Base-by-base conservation (phyloP, 2,888 invertebrate species). In the Sphaeridia pumilis region DNA sequence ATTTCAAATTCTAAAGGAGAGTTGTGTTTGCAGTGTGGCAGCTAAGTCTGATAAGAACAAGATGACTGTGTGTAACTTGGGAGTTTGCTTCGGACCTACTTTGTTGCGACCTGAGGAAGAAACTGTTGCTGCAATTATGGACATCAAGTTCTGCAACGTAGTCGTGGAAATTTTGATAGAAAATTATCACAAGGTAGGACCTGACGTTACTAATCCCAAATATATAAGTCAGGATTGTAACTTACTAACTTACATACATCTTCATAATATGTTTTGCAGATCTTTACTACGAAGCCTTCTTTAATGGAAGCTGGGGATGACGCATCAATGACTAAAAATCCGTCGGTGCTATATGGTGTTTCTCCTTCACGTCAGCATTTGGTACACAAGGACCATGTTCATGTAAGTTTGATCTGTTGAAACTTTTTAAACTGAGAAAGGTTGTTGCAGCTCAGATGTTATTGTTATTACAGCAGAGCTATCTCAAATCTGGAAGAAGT, bases 121-220 rank as follows among this genome's bases (percentile, higher is more conserved):
- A 75, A 90, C 94, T 7, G 89, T 98, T 56, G 94, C 97, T 54
- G 90, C 94, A 69, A 95, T 98, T 69, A 85, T 97, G 78, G 94
- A 98, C 73, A 87, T 97, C 65, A 98, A 98, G 75, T 98, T 97
- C 77, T 93, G 92, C 75, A 97, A 97, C 74, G 89, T 97, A 68
- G 89, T 97, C 61, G 92, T 97, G 52, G 95, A 97, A 76, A 88
- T 95, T 69, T 77, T 97, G 60, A 87, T 97, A 56, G 87, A 88
- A 66, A 86, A 89, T 72, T 86, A 82, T 70, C 82, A 86, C 52
- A 78, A 79, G 71, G 82, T 83, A 66, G 59, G 66, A 27, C 26
- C 10, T 20, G n/a, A 41, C 38, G 22, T 21, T 41, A 7, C 25
- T 25, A 10, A 24, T 44, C 7, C 25, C 24, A 12, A 7, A 31